Conservation (phyloP, 2,113 vertebrate species). For the Vulpes vulpes region DNA sequence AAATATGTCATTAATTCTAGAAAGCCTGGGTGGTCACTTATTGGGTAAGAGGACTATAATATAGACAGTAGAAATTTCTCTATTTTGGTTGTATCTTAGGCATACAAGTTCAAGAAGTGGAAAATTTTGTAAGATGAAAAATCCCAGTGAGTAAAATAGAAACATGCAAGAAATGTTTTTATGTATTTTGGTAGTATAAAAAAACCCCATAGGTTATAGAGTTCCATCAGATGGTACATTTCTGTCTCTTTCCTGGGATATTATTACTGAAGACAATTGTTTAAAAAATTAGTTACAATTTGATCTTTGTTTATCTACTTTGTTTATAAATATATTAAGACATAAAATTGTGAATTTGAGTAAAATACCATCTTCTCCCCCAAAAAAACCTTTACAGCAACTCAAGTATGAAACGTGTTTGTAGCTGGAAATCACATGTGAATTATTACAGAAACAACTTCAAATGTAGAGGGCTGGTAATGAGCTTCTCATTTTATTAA, state of each 20-base stretch:
- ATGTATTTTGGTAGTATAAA: constrained; percentile 53
- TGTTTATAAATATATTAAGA: constrained; percentile 58
- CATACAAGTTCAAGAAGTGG: constrained; percentile 58
- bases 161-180: constrained; percentile 57
- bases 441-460: constrained; percentile 58
- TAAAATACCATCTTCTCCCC: not conserved
- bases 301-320: constrained; percentile 43
- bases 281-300: constrained; percentile 24
- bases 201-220: constrained; percentile 13
- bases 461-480: not conserved
- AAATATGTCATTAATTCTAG: constrained; percentile 27
- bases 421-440: constrained; percentile 40
- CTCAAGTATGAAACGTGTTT: constrained; percentile 27
- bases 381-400: not conserved
- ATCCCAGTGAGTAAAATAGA: constrained; percentile 45
- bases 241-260: constrained; percentile 15
- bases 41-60: constrained; percentile 39
- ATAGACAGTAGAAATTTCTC: constrained; percentile 34
- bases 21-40: constrained; percentile 12
- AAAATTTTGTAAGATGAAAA: constrained; percentile 61
- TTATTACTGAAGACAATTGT: constrained; percentile 61
- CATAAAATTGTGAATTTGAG: constrained; percentile 10
- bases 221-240: constrained; percentile 21
- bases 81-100: constrained; percentile 41
- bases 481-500: constrained; percentile 17